Evolutionary conservation across 2,113 vertebrate species (phyloP), one percentile per base, ranked within the genome.

Genomic region (Nothoprocta perdicaria): DNA sequence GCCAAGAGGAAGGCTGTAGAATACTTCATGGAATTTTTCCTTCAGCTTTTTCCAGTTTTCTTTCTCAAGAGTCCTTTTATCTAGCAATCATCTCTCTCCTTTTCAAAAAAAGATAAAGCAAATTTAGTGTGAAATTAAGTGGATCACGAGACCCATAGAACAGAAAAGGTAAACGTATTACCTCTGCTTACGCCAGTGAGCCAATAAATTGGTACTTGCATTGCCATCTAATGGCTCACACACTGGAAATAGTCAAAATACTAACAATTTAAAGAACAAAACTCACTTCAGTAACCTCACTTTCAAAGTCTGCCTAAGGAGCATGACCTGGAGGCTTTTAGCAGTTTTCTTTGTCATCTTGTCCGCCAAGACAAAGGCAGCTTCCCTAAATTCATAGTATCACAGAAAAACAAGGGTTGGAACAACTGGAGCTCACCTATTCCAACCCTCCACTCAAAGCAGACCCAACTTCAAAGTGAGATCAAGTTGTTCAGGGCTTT

Each of bases 201-300:
- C 11, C 24, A 58, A 45, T 71, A 41, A 77, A 48, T 5, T 73
- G 14, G 8, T 58, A 48, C 41, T 53, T 40, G 14, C 62, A 16
- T 75, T 19, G 53, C n/a, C 24, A 76, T 3, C 35, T 33, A 52
- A 52, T 27, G 26, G 46, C 26, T 72, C 65, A 83, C 7, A 10
- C 22, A 69, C 6, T 23, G 52, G 53, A 80, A 83, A 60, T 4
- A 45, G 43, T 38, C 27, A 43, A 52, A 24, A 31, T 26, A 53
- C 45, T 35, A 27, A 62, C 31, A 29, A 40, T 4, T 52, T 10
- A n/a, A 88, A 82, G 27, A 76, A 46, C 5, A 60, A 84, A 75
- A 58, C 0, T 1, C 3, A 55, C 4, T 10, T 4, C 41, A 66
- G n/a, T 15, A n/a, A 57, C 58, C 48, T 55, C 31, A 29, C 6